Conservation (phyloP, 2,888 invertebrate genomes). For the Magallana nippona region DNA sequence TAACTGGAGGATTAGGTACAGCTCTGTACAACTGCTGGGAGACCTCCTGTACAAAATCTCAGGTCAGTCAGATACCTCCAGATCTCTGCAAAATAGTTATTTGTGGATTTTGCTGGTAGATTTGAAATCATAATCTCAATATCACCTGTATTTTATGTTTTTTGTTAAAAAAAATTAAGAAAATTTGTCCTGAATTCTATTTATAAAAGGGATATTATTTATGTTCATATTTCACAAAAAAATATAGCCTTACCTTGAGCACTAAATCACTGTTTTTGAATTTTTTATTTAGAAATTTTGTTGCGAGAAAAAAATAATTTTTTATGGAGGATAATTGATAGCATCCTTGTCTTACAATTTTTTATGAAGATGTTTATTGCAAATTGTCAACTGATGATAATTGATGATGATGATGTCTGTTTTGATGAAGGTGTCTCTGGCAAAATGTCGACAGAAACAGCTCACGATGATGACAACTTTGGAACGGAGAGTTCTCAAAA, state of each 20-base stretch:
- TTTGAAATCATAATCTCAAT: background rate
- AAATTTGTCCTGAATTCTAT: background rate
- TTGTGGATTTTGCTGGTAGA: too few species aligned
- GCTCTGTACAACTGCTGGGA: slow-evolving; percentile 96
- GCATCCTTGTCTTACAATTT: too few species aligned
- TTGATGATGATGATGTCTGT: background rate
- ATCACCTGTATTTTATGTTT: too few species aligned
- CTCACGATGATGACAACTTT: slow-evolving; percentile 99
- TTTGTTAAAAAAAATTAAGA: too few species aligned
- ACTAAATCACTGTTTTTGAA: too few species aligned
- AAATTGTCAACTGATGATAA: background rate
- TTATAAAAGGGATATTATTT: background rate
- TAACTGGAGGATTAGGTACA: slow-evolving; percentile 97
- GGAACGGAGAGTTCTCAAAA: slow-evolving; percentile 87
- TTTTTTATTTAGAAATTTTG: too few species aligned
- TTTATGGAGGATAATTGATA: too few species aligned
- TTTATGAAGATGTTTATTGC: background rate
- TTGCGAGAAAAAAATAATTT: too few species aligned
- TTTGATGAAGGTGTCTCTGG: slow-evolving; percentile 88
- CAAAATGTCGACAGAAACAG: slow-evolving; percentile 99
- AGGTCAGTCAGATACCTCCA: slow-evolving; percentile 81
- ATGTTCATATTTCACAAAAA: too few species aligned
- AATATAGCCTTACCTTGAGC: too few species aligned
- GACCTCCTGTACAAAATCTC: slow-evolving; percentile 97
- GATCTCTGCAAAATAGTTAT: background rate